Evolutionary conservation across 2,888 invertebrate genomes (phyloP), one percentile per base, ranked within the genome.

Genomic region (Drosophila rellima): DNA sequence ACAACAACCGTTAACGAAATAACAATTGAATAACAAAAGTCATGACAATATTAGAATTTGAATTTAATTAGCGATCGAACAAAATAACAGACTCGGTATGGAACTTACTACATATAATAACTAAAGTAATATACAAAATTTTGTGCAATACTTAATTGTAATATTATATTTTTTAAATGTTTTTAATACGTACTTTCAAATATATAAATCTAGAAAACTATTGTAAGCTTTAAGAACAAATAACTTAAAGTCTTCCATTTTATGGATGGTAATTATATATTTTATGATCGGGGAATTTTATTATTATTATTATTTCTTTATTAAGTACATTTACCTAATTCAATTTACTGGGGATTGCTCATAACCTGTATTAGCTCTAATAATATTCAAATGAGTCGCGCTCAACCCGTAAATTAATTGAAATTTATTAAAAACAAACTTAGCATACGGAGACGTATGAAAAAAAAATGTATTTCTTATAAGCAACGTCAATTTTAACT

Each of bases 1-100:
- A 15, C 15, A 26, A 18, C 40, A 42, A 35, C n/a, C 3, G 37
- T 52, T 44, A 44, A 52, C 33, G 10, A 61, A 60, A 42, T 33
- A 44, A 29, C 31, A 52, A 48, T 35, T 17, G 15, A 61, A 52
- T 44, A 20, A 23, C 26, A 44, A 18, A 23, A 18, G 40, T 26
- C n/a, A 20, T 18, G 11, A 40, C 29, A 44, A 23, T 1, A n/a
- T 15, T 20, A 39, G 15, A 51, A 51, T 37, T 6, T 11, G 10
- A 13, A 18, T 31, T 2, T 33, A 4, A 13, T 39, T n/a, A 13
- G 4, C 10, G 11, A 23, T 6, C 5, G 15, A 51, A 20, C 15
- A 15, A 39, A 15, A 17, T 10, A 40, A 40, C 3, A 13, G 20
- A 20, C 13, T 20, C 20, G 3, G 11, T 13, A 2, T 20, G 13